Base-by-base conservation (phyloP, 2,113 vertebrate genomes). In the Periophthalmodon schlosseri region DNA sequence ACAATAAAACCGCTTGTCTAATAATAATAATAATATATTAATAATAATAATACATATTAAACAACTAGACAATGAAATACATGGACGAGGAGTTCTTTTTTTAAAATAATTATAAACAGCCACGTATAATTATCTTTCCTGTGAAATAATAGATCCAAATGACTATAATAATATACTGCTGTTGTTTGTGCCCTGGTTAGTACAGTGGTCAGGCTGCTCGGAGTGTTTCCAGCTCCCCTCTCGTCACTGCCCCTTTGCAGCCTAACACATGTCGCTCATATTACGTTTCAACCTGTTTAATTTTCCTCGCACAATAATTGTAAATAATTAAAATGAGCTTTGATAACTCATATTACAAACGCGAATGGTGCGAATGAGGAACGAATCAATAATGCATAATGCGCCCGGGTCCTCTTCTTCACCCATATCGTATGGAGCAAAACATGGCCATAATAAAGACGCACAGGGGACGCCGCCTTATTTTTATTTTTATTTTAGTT, bases 281-380 rank as follows among this genome's bases (percentile, higher is more conserved):
- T 97, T 93, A 91, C 84, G 94, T 97, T 97, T 95, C 96, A 88
- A 86, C 89, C 92, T 93, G 92, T 94, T 94, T 95, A 93, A 95
- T 96, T 96, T 95, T 95, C 93, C 92, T 94, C 80, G 92, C 95
- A 95, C 95, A 93, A 94, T 93, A 87, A 85, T 80, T 92, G 93
- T 99, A 96, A 99, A 99, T 99, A 97, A 98, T 99, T 92, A 95
- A 94, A 92, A 91, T 88, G 94, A 89, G 94, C 95, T 95, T 96
- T 96, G 96, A 98, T 96, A 97, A 97, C 97, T 99, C 96, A 94
- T 96, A 95, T 99, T 99, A 97, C 97, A 94, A 94, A 95, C 94
- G 95, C 94, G 94, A 93, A 95, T 94, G 94, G 95, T 94, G 95
- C 93, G 93, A 95, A 89, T 85, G 94, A 86, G 85, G 79, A 36